Percentiles rank a stretch among this genome's conserved stretches.
phyloP scores from a whole-genome alignment of 2,888 invertebrate species.

The Eucera pruinosa region DNA sequence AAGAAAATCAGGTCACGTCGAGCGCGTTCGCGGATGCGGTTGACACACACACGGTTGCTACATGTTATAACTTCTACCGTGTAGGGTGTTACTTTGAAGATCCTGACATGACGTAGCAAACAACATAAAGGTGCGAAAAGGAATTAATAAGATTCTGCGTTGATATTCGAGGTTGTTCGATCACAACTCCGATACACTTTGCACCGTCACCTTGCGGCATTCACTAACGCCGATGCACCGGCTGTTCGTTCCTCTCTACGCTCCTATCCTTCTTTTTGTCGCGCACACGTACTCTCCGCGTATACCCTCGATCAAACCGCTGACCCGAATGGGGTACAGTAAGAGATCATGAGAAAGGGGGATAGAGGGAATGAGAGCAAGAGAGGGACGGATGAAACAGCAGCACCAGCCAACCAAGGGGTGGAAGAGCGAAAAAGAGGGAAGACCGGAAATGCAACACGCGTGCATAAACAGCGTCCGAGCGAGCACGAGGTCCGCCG shows the following conservation, averaged over 20 bases:
- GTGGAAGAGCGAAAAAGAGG: slow-evolving; percentile 27
- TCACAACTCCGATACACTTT: slow-evolving; percentile 48
- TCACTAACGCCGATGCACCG: slow-evolving; percentile 57
- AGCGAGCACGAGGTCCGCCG: slow-evolving; percentile 74
- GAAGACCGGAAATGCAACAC: slow-evolving; percentile 60
- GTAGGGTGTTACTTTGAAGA: background rate
- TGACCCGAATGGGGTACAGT: slow-evolving; percentile 49
- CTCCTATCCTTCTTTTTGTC: slow-evolving; percentile 36
- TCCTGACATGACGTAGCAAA: background rate
- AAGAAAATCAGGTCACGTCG: slow-evolving; percentile 55
- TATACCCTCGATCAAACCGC: slow-evolving; percentile 49
- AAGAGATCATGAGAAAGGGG: slow-evolving; percentile 38
- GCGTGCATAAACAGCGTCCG: slow-evolving; percentile 65
- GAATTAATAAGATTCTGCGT: too few relatives aligned
- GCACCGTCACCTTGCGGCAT: slow-evolving; percentile 57
- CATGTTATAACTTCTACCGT: background rate
- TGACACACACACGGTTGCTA: background rate
- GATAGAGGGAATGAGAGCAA: slow-evolving; percentile 4
- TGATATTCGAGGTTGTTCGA: too few relatives aligned
- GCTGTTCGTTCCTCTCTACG: slow-evolving; percentile 40
- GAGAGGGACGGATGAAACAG: slow-evolving; percentile 14
- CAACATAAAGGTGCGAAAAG: too few relatives aligned
- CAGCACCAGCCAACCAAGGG: background rate
- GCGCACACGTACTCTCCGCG: slow-evolving; percentile 40
- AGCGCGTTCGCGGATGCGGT: slow-evolving; percentile 9